phyloP scores from a whole-genome alignment of 2,797 vertebrate species.

The Lacerta viridis region DNA sequence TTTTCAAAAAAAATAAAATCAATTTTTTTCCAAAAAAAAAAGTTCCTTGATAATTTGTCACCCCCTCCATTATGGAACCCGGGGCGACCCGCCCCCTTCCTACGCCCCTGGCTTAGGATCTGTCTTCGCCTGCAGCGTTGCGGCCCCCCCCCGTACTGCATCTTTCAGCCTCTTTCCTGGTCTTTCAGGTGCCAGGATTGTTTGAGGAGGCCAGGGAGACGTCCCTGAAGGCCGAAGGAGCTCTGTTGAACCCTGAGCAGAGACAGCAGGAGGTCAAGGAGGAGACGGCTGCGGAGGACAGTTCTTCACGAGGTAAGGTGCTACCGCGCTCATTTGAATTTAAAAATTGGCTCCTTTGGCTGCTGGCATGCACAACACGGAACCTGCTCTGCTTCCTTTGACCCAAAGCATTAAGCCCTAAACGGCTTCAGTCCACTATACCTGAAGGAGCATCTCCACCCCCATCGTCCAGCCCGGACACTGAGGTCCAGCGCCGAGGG shows the following conservation, averaged over 20 bases:
- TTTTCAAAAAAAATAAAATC: too few relatives aligned
- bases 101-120: background rate
- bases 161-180: too few relatives aligned
- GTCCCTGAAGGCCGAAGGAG: background rate
- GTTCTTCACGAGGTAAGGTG: background rate
- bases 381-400: background rate
- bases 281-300: background rate
- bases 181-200: background rate
- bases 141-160: fast-evolving
- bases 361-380: background rate
- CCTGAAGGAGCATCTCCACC: too few relatives aligned
- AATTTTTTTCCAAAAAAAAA: too few relatives aligned
- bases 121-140: background rate
- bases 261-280: background rate
- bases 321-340: background rate
- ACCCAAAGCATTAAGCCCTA: too few relatives aligned
- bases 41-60: too few relatives aligned
- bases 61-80: too few relatives aligned
- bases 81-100: too few relatives aligned
- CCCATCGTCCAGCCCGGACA: too few relatives aligned
- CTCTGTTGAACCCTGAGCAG: background rate
- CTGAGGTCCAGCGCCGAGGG: too few relatives aligned
- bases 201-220: background rate
- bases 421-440: too few relatives aligned
- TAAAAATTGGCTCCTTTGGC: background rate